phyloP scores from a whole-genome alignment of 92 coral and sea anemone species.

The Bergia sp. region DNA sequence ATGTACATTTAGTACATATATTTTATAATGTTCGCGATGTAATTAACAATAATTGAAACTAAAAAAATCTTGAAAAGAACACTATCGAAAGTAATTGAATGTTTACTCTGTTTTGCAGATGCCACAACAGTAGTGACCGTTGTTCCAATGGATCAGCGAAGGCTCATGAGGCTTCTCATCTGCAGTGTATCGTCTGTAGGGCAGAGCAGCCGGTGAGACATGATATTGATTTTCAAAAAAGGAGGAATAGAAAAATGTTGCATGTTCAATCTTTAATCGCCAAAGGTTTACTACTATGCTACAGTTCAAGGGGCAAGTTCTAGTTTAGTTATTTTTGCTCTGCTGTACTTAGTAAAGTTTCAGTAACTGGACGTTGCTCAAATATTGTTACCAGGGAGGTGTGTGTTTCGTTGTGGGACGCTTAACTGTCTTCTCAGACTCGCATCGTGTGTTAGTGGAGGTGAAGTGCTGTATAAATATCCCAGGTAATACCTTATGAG shows the following conservation, averaged over 20 bases:
- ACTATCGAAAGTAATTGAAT: not conserved
- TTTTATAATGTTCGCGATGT: not conserved
- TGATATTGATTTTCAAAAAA: not conserved
- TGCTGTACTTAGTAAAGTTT: not conserved
- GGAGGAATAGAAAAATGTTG: not conserved
- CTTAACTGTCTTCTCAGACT: too few relatives aligned
- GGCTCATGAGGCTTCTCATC: constrained; percentile 61
- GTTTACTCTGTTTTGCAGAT: constrained; percentile 12
- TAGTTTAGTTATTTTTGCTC: not conserved
- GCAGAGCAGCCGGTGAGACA: constrained; percentile 62
- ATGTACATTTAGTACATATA: too few relatives aligned
- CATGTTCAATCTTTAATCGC: not conserved
- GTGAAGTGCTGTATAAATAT: not conserved
- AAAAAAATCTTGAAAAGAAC: not conserved
- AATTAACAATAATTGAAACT: not conserved
- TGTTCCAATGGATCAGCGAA: constrained; percentile 60
- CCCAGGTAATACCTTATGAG: not conserved
- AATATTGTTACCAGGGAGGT: not conserved
- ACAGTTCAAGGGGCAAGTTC: not conserved
- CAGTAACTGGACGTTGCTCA: too few relatives aligned
- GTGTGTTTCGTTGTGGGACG: too few relatives aligned
- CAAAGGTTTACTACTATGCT: not conserved
- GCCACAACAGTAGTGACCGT: constrained; percentile 77
- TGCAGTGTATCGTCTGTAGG: constrained; percentile 64
- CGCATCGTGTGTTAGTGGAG: not conserved